Base-by-base conservation (phyloP, 1,140 invertebrate genomes). In the Papilio helenus region DNA sequence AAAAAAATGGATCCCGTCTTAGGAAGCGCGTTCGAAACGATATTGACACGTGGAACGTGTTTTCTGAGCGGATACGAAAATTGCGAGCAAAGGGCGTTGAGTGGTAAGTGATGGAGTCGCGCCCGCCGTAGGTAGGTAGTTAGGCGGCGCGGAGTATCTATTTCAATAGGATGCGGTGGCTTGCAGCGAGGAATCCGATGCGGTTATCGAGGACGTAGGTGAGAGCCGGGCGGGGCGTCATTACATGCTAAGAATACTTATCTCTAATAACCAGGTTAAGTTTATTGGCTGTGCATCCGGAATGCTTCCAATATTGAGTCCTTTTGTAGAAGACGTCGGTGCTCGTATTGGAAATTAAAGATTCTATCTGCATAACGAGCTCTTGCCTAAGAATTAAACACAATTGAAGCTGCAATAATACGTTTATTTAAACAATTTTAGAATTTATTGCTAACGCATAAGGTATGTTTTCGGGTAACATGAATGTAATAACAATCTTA, bases 181-280 rank as follows among this genome's bases (percentile, higher is more conserved):
- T 89, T 92, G 92, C 91, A 92, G 89, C 89, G 89, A 90, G 90
- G 90, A 93, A 92, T 90, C 87, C 89, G 90, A 91, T 91, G 91
- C 89, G 89, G 90, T 92, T 93, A 93, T 90, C 87, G 91, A 91
- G 84, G 86, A 87, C 88, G 88, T 87, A 93, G 92, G 92, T 92
- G 91, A 90, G 90, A 91, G 87, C 90, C 92, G 92, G 86, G 87
- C 72, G 81, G 81, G 77, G 39, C n/a, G 39, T 42, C 3, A 42
- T 4, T 61, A 26, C 55, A 3, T 1, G 8, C 20, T 61, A 26
- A 61, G 58, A 20, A 12, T 23, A 61, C 58, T 61, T 61, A 61
- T 61, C 58, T 61, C 10, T 61, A 9, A 61, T 61, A 61, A 61
- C 23, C 58, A 61, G 58, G 58, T 61, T 26, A 61, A 26, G 20